Percentiles rank a stretch among this genome's conserved stretches.
Evolutionary conservation across 2,888 invertebrate species (phyloP).

Genomic region (Ennomos fuscantarius): DNA sequence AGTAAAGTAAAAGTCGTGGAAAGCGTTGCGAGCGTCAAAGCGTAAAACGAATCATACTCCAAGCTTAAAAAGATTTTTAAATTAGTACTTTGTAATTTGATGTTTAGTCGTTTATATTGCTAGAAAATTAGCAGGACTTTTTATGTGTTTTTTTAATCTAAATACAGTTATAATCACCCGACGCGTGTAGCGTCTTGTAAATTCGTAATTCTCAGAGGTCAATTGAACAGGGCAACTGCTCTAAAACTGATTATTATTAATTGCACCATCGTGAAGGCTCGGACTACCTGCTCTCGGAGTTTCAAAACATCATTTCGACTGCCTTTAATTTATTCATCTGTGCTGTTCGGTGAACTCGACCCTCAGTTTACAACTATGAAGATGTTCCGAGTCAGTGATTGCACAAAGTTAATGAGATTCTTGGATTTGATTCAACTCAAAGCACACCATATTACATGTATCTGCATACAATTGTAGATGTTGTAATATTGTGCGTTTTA

Average conservation of each 20-base stretch:
- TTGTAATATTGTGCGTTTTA: no score
- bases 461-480: no score
- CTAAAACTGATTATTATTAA: constrained; percentile 4
- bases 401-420: constrained; percentile 2
- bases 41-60: no score
- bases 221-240: constrained; percentile 7
- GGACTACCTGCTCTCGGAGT: constrained; percentile 1
- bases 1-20: no score
- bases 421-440: constrained; percentile 5
- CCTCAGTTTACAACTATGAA: constrained; percentile 3
- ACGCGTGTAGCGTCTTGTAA: neutral
- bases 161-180: no score
- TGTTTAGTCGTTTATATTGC: no score
- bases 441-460: neutral
- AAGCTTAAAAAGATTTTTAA: no score
- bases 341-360: constrained; percentile 14
- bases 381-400: constrained; percentile 4
- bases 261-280: neutral
- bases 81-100: no score
- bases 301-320: constrained; percentile 16
- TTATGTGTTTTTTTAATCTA: no score
- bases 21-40: no score
- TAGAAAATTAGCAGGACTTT: no score
- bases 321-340: neutral
- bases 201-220: constrained; percentile 3